Evolutionary conservation across 1,140 invertebrate genomes (phyloP), one percentile per base, ranked within the genome.

Genomic region (Campoletis sonorensis): DNA sequence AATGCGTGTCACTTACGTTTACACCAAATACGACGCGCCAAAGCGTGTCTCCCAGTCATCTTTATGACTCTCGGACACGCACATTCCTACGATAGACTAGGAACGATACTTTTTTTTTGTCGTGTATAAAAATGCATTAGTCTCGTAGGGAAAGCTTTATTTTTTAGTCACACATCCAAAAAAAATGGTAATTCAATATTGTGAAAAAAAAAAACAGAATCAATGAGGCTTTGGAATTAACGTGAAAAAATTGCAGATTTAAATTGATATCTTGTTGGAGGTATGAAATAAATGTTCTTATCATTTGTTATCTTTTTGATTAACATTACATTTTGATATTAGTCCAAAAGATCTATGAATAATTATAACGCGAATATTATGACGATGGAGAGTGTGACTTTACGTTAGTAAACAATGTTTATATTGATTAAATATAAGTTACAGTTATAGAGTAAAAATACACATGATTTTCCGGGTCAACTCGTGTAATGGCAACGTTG

Each of bases 1-100:
- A 23, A 77, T 54, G 30, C 27, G 49, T 77, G n/a, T 51, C 54
- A 40, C 49, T 51, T 40, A 54, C 49, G 27, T 27, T 78, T 64
- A 78, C 30, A 78, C 30, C 76, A 70, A 70, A 70, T 23, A 54
- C 49, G n/a, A 77, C 54, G 30, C 54, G 30, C 30, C 23, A 23
- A 49, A 72, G 70, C 37, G 37, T 72, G 61, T 64, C 23, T 49
- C 72, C 16, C 37, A 30, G 11, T n/a, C 72, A 54, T 64, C 30
- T 37, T n/a, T 64, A 78, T 37, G 76, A 78, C 76, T 78, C 58
- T 8, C n/a, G 7, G 54, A 45, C 76, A 78, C 76, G 76, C 76
- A 78, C 58, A 26, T n/a, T 61, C 21, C 76, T 21, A 45, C 58
- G 13, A 64, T 78, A 11, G 30, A 67, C 27, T 78, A 67, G 61